Evolutionary conservation across 2,113 vertebrate species (phyloP).

Genomic region (Halcyon malimbica): DNA sequence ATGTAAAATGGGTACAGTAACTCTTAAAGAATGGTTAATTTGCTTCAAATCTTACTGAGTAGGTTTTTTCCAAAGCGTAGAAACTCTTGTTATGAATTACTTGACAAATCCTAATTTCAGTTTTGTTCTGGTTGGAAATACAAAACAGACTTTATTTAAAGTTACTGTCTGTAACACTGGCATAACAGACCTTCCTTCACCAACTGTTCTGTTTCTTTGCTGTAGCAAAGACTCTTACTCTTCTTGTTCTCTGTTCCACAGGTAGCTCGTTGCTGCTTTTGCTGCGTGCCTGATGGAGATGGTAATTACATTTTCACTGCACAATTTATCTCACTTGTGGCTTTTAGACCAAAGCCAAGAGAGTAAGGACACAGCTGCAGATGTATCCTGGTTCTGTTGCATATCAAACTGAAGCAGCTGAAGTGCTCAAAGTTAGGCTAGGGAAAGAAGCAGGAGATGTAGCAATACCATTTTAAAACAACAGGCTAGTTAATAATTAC

Average conservation of each 20-base stretch:
- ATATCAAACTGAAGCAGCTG: not conserved
- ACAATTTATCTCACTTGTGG: not conserved
- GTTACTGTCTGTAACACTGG: not conserved
- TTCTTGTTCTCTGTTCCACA: slow-evolving; percentile 64
- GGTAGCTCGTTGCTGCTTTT: slow-evolving; percentile 96
- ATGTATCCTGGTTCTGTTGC: not conserved
- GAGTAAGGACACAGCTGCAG: not conserved
- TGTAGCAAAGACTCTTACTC: not conserved
- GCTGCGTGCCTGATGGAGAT: slow-evolving; percentile 80
- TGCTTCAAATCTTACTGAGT: not conserved
- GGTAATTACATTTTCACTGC: slow-evolving; percentile 75
- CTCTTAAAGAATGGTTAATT: not conserved
- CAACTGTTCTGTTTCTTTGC: not conserved
- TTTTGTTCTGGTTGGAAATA: not conserved
- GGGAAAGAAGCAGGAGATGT: not conserved
- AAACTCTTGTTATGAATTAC: not conserved
- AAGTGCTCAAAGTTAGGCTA: not conserved
- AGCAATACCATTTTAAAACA: not conserved
- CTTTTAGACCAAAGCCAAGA: not conserved
- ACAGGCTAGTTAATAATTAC: not conserved
- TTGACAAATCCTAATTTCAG: not conserved
- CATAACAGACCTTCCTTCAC: not conserved
- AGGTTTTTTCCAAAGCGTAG: not conserved
- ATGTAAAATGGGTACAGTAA: not conserved
- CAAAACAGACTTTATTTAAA: not conserved